Base-by-base conservation (phyloP, 1,140 invertebrate species). In the Drosophila watanabei region DNA sequence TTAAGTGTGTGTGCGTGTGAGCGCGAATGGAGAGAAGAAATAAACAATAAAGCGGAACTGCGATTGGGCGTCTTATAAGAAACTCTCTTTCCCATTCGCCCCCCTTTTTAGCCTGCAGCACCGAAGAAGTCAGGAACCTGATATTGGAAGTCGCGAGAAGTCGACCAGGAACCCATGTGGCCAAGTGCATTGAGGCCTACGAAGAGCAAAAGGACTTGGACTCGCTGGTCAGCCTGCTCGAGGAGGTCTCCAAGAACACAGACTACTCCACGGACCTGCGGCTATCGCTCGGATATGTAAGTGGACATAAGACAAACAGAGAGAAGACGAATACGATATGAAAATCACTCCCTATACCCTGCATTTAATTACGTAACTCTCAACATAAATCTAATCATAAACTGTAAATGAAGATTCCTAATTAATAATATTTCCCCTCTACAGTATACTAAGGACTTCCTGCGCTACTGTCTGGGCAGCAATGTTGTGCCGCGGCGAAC, bases 181-280 rank as follows among this genome's bases (percentile, higher is more conserved):
- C 84, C 4, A 93, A 92, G 35, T 76, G 82, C 10, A 92, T 93
- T 18, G 33, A 60, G 8, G 56, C 58, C 11, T 85, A 92, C 24
- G 54, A 92, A 8, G 87, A 83, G 48, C 49, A 79, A 0, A 65
- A 46, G 8, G 80, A 75, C 0, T 56, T 80, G 20, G 41, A 62
- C 18, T 69, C 59, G 18, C 72, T 93, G 18, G 49, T 91, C 2
- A 7, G 49, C 16, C 20, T 92, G 32, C 60, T 93, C 11, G 86
- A 92, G 20, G 92, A 93, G 43, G 28, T 93, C 2, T 88, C 92
- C 1, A 90, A 92, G 28, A 90, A 91, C 39, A 71, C 78, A 4
- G 87, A 93, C 39, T 89, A 76, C 51, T 82, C 86, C 13, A 81
- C 82, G 11, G 90, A 93, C 41, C 62, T 92, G 30, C 72, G 75